phyloP scores from a whole-genome alignment of 1,140 invertebrate species.

The Euura lappo region DNA sequence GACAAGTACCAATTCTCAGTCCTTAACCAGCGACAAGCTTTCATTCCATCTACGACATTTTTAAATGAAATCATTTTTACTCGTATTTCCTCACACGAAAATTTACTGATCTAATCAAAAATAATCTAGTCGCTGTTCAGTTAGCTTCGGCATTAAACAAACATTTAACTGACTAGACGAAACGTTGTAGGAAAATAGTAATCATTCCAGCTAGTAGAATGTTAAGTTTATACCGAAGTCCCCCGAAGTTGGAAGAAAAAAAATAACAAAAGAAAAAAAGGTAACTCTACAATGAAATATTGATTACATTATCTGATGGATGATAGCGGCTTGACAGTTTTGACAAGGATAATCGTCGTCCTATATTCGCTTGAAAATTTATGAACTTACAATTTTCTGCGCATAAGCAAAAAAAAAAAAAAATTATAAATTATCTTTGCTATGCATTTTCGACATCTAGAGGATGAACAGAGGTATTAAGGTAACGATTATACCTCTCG shows the following conservation, averaged over 20 bases:
- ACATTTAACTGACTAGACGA: not conserved
- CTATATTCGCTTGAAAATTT: not conserved
- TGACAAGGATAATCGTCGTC: not conserved
- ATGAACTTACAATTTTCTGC: not conserved
- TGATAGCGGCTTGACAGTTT: not conserved
- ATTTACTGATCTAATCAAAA: not conserved
- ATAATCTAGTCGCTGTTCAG: not conserved
- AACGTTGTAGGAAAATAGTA: not conserved
- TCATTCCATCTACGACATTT: not conserved
- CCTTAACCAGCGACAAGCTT: not conserved
- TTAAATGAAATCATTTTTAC: not conserved
- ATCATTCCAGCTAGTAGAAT: not conserved
- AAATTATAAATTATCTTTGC: not conserved
- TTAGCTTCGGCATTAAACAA: not conserved
- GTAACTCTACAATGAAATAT: not conserved
- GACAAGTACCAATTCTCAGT: not conserved
- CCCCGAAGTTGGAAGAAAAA: not conserved
- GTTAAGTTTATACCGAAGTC: not conserved
- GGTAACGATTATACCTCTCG: not conserved
- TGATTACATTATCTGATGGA: not conserved
- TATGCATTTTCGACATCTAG: conserved; percentile 5
- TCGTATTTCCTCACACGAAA: not conserved
- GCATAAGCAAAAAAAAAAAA: not conserved
- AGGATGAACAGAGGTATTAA: not conserved
- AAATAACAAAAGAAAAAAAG: not conserved